Evolutionary conservation across 1,140 invertebrate genomes (phyloP).

Genomic region (Leptinotarsa defecta): DNA sequence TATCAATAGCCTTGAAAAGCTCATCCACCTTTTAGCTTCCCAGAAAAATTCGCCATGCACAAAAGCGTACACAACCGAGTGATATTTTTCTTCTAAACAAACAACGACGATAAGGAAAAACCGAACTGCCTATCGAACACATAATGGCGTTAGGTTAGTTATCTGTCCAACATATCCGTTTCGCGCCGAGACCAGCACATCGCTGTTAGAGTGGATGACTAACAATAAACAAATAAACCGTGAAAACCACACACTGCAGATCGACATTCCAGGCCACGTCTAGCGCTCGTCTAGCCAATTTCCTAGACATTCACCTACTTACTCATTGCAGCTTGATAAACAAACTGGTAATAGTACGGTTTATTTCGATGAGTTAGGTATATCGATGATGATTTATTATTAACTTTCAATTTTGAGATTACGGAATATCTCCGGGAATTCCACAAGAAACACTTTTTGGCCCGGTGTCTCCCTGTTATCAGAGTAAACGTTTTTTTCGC

Average conservation of each 20-base stretch:
- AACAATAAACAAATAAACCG: constrained; percentile 20
- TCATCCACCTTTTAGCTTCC: neutral
- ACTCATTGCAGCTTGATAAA: neutral
- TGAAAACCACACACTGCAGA: constrained; percentile 13
- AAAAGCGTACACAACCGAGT: neutral
- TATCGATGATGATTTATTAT: too few relatives aligned
- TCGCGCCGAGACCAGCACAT: neutral
- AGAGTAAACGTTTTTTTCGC: too few relatives aligned
- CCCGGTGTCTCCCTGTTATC: too few relatives aligned
- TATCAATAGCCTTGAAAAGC: neutral
- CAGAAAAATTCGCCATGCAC: neutral
- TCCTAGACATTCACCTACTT: constrained; percentile 21
- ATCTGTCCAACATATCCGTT: neutral
- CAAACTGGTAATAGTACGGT: constrained; percentile 15
- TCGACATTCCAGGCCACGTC: constrained; percentile 16
- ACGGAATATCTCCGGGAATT: too few relatives aligned
- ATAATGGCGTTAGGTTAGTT: constrained; percentile 3
- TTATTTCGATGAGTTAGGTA: neutral
- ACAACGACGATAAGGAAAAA: constrained; percentile 2
- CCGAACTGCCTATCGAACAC: constrained; percentile 1
- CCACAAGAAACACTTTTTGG: too few relatives aligned
- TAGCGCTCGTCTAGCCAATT: constrained; percentile 22
- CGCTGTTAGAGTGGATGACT: constrained; percentile 1
- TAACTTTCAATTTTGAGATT: too few relatives aligned
- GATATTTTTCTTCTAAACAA: neutral